Evolutionary conservation across 2,113 vertebrate species (phyloP).

Genomic region (Elanus axillaris): DNA sequence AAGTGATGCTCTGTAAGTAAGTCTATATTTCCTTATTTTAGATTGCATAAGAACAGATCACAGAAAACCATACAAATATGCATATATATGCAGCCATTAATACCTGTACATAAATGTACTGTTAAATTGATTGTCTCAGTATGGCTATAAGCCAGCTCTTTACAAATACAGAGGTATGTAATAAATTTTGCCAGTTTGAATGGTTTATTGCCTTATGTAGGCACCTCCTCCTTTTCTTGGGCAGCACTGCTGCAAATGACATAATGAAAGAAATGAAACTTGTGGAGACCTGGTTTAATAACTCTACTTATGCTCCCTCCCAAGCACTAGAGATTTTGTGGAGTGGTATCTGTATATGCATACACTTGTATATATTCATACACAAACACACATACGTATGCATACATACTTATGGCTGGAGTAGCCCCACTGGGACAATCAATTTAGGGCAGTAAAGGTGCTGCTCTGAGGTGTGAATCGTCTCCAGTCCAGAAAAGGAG

Average conservation of each 20-base stretch:
- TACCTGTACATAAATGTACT: not conserved
- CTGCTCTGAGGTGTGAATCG: not conserved
- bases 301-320: not conserved
- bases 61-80: not conserved
- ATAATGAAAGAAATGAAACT: not conserved
- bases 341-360: not conserved
- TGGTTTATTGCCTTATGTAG: not conserved
- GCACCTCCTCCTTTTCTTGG: not conserved
- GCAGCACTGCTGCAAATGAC: not conserved
- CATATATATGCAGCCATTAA: not conserved
- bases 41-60: not conserved
- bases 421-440: not conserved
- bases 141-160: not conserved
- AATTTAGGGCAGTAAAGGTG: not conserved
- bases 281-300: not conserved
- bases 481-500: not conserved
- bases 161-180: not conserved
- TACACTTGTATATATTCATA: not conserved
- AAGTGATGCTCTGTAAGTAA: not conserved
- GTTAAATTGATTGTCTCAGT: not conserved
- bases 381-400: rapidly evolving
- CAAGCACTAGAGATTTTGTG: not conserved
- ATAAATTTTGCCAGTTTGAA: not conserved
- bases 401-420: not conserved
- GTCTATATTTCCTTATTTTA: not conserved